Conservation (phyloP, 2,797 vertebrate species). For the Coluber constrictor region DNA sequence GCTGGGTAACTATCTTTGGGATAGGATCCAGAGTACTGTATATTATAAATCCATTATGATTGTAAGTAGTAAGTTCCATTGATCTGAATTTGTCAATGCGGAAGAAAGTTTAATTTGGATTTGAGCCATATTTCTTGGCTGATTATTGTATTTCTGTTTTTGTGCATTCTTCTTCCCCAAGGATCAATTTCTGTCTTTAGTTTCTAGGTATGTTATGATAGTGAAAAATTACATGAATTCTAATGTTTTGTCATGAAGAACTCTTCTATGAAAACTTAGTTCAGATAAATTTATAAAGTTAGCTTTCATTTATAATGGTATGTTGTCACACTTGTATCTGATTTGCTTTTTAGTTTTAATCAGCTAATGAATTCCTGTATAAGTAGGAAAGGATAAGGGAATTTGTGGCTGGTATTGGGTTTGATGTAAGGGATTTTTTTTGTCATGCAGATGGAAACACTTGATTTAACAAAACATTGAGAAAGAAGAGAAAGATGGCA, state of each 20-base stretch:
- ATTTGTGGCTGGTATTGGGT: background rate
- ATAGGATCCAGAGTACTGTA: background rate
- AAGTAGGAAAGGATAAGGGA: background rate
- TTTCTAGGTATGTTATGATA: background rate
- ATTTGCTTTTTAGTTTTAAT: background rate
- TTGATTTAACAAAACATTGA: background rate
- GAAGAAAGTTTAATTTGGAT: background rate
- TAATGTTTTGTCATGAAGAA: background rate
- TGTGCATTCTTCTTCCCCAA: background rate
- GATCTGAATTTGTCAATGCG: background rate
- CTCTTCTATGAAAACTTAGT: background rate
- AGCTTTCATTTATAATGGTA: background rate
- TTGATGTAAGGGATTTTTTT: background rate
- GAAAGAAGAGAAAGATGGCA: background rate
- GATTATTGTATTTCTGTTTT: background rate
- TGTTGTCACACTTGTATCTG: background rate
- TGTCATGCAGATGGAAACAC: background rate
- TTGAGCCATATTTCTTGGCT: background rate
- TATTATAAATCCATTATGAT: background rate
- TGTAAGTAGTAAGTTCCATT: background rate
- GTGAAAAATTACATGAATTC: background rate
- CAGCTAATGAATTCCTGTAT: background rate
- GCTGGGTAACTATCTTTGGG: background rate
- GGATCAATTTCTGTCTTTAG: rapidly evolving
- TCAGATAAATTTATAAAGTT: background rate